Conservation (phyloP, 2,797 vertebrate genomes). For the Girardinus metallicus region DNA sequence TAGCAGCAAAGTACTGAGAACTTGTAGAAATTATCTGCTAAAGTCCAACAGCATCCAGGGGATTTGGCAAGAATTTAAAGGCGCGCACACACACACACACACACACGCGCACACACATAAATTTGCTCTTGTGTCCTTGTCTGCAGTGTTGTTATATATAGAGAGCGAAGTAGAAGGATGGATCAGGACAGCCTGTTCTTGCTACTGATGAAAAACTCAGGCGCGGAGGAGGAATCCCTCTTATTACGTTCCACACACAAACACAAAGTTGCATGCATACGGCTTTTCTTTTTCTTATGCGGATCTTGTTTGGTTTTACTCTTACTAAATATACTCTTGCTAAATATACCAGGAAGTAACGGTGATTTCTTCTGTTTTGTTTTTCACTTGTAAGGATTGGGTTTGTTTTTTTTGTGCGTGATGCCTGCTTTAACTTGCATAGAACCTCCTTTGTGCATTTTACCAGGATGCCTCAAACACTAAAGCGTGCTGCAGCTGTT, state of each 20-base stretch:
- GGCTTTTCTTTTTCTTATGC: not conserved
- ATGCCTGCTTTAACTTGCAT: not conserved
- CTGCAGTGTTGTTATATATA: slow-evolving; percentile 47
- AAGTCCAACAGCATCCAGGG: slow-evolving; percentile 1
- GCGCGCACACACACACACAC: too few relatives aligned
- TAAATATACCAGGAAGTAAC: not conserved
- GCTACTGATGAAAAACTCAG: slow-evolving; percentile 29
- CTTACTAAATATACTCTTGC: not conserved
- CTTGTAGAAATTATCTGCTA: slow-evolving; percentile 3
- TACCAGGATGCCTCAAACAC: not conserved
- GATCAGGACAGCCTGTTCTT: slow-evolving; percentile 54
- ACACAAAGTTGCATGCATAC: not conserved
- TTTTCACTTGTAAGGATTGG: not conserved
- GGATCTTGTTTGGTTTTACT: not conserved
- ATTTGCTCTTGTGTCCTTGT: slow-evolving; percentile 18
- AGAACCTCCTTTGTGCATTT: not conserved
- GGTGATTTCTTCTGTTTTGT: not conserved
- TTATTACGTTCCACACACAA: slow-evolving; percentile 2
- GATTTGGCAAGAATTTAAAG: slow-evolving; percentile 19
- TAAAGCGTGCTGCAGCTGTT: not conserved
- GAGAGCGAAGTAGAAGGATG: slow-evolving; percentile 28
- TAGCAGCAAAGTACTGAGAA: not conserved
- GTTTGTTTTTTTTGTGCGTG: not conserved
- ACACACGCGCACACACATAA: not conserved
- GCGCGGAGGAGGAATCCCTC: slow-evolving; percentile 28